Evolutionary conservation across 2,113 vertebrate species (phyloP), one percentile per base, ranked within the genome.

Genomic region (Gobius niger): DNA sequence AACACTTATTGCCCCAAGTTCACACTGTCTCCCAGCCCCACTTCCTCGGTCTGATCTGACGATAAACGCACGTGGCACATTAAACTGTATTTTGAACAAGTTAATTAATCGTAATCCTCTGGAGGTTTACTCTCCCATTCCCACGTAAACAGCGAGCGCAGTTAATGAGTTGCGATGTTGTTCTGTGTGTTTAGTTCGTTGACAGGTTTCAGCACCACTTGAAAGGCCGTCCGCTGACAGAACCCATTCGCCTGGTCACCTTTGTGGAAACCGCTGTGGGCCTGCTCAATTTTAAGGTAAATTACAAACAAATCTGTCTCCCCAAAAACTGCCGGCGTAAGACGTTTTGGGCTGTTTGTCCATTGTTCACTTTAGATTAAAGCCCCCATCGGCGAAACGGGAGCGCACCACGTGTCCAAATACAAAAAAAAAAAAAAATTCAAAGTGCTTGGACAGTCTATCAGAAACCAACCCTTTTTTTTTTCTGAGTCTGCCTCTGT

Each of bases 241-340:
- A 95, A 85, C 96, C 96, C 85, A 87, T 99, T 86, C 93, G 96
- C 92, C 94, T 99, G 88, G 94, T 99, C 92, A 97, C 96, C 88
- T 98, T 98, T 92, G 97, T 99, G 94, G 98, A 99, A 94, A 98
- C 95, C 49, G 96, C 98, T 85, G 86, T 94, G 92, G 97, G 98
- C 81, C 94, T 99, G 88, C 96, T 99, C 87, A 96, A 96, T 94
- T 96, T 99, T 93, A 96, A 98, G 98, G 98, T 99, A 97, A 95
- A 87, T 89, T 65, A 75, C 62, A 77, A 87, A 76, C 72, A 79
- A 76, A 13, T 60, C 56, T 14, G 19, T 10, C 54, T 7, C n/a
- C 67, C 68, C n/a, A 59, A 78, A 87, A 90, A 75, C 44, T 89
- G 87, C 86, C 60, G 60, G 59, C 76, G 46, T 88, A 71, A 86